Conservation (phyloP, 2,888 invertebrate species). For the Stenurella melanura region DNA sequence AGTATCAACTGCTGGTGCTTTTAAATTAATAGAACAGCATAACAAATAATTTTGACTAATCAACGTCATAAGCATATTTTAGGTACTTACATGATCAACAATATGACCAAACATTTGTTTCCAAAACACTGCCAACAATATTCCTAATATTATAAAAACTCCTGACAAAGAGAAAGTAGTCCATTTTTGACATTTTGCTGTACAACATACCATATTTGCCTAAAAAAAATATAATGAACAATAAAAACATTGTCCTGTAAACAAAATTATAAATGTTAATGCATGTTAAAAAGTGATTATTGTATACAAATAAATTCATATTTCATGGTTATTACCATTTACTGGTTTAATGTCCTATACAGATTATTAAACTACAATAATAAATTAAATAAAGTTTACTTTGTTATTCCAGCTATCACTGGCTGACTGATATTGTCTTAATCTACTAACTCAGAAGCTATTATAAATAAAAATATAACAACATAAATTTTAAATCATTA, state of each 20-base stretch:
- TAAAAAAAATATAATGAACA: constrained; percentile 29
- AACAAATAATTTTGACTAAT: too few species aligned
- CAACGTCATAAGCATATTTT: neutral
- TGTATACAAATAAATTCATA: neutral
- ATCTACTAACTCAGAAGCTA: constrained; percentile 1
- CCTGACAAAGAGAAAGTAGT: constrained; percentile 57
- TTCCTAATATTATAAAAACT: constrained; percentile 58
- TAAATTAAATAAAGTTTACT: neutral
- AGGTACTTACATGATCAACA: constrained; percentile 58
- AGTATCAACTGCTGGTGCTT: too few species aligned
- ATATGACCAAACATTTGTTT: constrained; percentile 49
- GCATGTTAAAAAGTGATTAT: neutral
- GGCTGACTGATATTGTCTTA: neutral
- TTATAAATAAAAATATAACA: neutral
- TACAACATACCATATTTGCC: constrained; percentile 55
- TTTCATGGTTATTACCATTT: constrained; percentile 1
- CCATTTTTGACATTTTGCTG: constrained; percentile 61
- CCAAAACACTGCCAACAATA: constrained; percentile 55
- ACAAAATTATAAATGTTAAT: neutral
- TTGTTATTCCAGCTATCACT: constrained; percentile 8
- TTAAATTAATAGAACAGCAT: too few species aligned
- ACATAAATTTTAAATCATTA: neutral
- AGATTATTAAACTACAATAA: neutral
- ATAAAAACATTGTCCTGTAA: neutral
- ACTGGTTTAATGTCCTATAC: neutral